These are phyloP conservation scores for Embidobia sp. DNA, from an alignment of 2,888 invertebrate species.

Conservation along the genomic window DNA sequence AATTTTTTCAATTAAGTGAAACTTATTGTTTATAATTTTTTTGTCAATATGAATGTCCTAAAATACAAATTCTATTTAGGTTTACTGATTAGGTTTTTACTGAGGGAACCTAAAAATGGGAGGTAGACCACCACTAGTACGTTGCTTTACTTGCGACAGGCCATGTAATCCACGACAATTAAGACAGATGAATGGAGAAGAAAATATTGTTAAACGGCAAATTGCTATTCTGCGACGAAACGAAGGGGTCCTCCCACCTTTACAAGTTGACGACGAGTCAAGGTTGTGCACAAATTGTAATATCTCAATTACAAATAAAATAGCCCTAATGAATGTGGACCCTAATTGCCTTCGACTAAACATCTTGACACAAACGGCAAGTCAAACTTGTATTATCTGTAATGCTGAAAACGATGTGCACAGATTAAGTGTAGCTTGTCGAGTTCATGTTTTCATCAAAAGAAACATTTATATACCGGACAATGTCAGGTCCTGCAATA, in stretches of 20 bases:
- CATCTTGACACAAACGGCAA: slow-evolving; percentile 17
- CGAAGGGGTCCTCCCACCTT: background rate
- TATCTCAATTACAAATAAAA: slow-evolving; percentile 16
- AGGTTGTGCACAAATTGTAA: slow-evolving; percentile 41
- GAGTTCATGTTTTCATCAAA: slow-evolving; percentile 32
- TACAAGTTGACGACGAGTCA: slow-evolving; percentile 9
- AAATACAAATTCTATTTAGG: too few species aligned
- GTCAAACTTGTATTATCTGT: slow-evolving; percentile 28
- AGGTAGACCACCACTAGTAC: too few species aligned
- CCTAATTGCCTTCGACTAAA: slow-evolving; percentile 31
- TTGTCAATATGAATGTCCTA: too few species aligned
- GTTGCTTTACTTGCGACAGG: slow-evolving; percentile 5
- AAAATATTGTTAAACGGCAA: slow-evolving; percentile 12
- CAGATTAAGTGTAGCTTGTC: slow-evolving; percentile 13
- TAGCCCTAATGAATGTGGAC: slow-evolving; percentile 12
- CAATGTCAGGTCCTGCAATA: slow-evolving; percentile 34
- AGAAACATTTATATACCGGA: slow-evolving; percentile 37
- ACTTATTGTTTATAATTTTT: too few species aligned
- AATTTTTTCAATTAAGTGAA: too few species aligned
- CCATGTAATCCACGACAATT: background rate
- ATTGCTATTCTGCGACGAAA: slow-evolving; percentile 29
- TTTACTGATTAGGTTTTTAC: too few species aligned
- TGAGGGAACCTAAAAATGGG: too few species aligned
- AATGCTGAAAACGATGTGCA: slow-evolving; percentile 31
- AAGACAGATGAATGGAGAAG: slow-evolving; percentile 22